Conservation (phyloP, 2,888 invertebrate genomes). For the Hanleya hanleyi region DNA sequence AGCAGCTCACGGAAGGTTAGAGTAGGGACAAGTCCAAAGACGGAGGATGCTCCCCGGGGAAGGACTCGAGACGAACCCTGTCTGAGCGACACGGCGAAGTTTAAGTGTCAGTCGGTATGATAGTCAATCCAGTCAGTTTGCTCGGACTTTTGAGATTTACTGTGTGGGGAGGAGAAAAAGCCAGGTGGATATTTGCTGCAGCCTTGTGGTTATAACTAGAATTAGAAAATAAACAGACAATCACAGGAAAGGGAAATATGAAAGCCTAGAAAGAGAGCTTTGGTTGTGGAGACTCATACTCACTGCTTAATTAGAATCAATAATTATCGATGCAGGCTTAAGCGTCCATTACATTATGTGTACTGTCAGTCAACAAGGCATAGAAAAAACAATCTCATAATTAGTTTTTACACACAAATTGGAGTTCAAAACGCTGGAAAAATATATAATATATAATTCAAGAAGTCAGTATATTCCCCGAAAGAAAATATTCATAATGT, state of each 20-base stretch:
- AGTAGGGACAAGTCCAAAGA: background rate
- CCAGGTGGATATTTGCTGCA: background rate
- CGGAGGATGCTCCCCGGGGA: background rate
- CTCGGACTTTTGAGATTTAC: background rate
- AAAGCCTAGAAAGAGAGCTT: background rate
- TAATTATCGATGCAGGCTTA: too few relatives aligned
- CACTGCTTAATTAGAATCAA: too few relatives aligned
- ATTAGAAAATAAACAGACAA: conserved; percentile 5
- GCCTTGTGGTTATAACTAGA: background rate
- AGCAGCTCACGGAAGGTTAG: background rate
- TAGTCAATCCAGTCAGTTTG: background rate
- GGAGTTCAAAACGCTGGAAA: too few relatives aligned
- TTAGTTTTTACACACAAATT: too few relatives aligned
- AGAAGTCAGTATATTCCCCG: too few relatives aligned
- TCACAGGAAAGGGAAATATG: background rate
- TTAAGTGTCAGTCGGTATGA: background rate
- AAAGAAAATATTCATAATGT: too few relatives aligned
- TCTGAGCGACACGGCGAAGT: background rate
- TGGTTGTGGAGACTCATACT: background rate
- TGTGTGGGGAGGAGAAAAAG: background rate
- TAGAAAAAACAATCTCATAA: too few relatives aligned
- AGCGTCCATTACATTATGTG: too few relatives aligned
- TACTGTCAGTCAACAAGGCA: too few relatives aligned
- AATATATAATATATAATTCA: too few relatives aligned
- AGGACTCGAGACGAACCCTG: background rate